Conservation (phyloP, 1,140 invertebrate species). For the Euglossa dilemma region DNA sequence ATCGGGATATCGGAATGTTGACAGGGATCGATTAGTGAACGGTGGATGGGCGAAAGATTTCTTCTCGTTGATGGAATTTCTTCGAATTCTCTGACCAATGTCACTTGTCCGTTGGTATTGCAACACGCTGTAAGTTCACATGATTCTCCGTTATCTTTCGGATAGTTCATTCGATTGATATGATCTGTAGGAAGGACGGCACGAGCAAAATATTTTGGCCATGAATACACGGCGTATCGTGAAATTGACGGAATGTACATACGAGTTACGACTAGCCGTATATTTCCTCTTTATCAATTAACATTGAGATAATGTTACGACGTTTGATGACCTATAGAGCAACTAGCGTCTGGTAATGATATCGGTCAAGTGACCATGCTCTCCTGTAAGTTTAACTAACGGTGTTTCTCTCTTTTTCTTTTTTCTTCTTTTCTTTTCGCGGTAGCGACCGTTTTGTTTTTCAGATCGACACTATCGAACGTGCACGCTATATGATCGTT, state of each 20-base stretch:
- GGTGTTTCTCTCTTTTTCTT: not conserved
- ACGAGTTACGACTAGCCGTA: not conserved
- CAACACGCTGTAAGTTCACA: not conserved
- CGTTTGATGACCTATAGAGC: constrained; percentile 16
- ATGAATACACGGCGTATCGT: not conserved
- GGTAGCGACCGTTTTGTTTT: too few relatives aligned
- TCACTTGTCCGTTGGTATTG: too few relatives aligned
- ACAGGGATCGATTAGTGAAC: not conserved
- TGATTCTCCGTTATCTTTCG: not conserved
- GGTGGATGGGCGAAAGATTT: not conserved
- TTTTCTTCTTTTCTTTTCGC: too few relatives aligned
- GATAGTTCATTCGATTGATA: not conserved
- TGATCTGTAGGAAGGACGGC: not conserved
- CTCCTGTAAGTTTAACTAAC: not conserved
- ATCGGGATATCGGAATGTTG: not conserved
- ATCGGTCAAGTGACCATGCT: not conserved
- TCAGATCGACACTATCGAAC: not conserved
- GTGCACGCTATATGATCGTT: not conserved
- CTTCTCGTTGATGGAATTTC: not conserved
- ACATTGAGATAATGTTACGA: constrained; percentile 10
- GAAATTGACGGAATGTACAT: not conserved
- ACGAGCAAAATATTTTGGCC: not conserved
- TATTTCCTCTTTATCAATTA: constrained; percentile 20
- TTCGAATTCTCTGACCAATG: not conserved
- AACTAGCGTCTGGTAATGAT: not conserved